phyloP scores from a whole-genome alignment of 2,888 invertebrate genomes.

The Cheilosia vulpina region DNA sequence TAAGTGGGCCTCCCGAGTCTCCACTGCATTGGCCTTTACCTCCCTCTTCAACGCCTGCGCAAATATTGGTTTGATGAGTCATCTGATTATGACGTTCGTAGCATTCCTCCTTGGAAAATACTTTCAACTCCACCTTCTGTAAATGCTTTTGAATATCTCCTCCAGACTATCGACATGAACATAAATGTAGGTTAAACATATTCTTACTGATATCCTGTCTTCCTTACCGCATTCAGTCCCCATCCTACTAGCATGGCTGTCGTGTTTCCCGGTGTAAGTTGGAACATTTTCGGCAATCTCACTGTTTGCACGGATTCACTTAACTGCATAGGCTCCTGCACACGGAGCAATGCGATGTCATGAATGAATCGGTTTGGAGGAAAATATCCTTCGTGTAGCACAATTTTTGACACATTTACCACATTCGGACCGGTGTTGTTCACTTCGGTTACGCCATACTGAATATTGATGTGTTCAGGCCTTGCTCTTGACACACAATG shows the following conservation, averaged over 20 bases:
- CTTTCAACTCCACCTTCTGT: conserved; percentile 82
- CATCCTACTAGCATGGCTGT: conserved; percentile 81
- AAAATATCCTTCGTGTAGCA: conserved; percentile 79
- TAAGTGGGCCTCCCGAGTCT: conserved; percentile 84
- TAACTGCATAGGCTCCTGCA: conserved; percentile 76
- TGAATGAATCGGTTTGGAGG: conserved; percentile 78
- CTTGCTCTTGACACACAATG: conserved; percentile 79
- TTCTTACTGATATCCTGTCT: neutral
- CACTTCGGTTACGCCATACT: conserved; percentile 80
- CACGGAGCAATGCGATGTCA: conserved; percentile 80
- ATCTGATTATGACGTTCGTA: conserved; percentile 78
- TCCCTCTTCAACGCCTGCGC: conserved; percentile 83
- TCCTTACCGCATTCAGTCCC: conserved; percentile 81
- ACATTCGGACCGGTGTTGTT: conserved; percentile 77
- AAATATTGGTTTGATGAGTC: conserved; percentile 82
- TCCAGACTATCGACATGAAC: conserved; percentile 79
- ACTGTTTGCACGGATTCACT: conserved; percentile 77
- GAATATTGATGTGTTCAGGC: conserved; percentile 78
- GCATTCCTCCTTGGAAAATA: conserved; percentile 82
- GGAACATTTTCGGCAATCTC: conserved; percentile 77
- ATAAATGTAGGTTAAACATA: neutral
- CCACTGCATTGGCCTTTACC: conserved; percentile 84
- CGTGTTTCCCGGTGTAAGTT: conserved; percentile 75
- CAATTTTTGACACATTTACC: conserved; percentile 77
- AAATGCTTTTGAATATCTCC: conserved; percentile 80